Conservation (phyloP, 1,140 invertebrate genomes). For the Dolichoris vasculosae region DNA sequence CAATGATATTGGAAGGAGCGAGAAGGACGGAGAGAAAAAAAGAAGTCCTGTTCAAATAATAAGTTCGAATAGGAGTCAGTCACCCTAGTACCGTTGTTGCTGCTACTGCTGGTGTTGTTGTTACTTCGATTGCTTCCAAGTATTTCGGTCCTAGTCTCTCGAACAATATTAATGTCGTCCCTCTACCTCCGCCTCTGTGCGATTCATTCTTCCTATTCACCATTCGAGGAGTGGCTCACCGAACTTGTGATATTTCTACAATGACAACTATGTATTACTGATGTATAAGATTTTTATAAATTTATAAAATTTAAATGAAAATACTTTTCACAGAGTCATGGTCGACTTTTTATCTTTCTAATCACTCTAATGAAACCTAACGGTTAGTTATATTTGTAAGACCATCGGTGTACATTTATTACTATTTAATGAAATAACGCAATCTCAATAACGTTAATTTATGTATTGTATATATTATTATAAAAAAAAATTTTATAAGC, state of each 20-base stretch:
- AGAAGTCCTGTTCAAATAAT: constrained; percentile 67
- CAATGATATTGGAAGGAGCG: background rate
- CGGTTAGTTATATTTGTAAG: too few relatives aligned
- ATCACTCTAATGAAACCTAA: too few relatives aligned
- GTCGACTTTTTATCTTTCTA: too few relatives aligned
- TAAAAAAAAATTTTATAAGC: too few relatives aligned
- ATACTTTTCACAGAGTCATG: too few relatives aligned
- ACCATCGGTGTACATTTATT: too few relatives aligned
- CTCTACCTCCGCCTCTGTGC: too few relatives aligned
- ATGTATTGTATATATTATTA: too few relatives aligned
- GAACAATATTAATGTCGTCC: constrained; percentile 8
- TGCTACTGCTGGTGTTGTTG: background rate
- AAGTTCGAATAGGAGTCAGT: constrained; percentile 62
- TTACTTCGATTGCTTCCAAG: constrained; percentile 36
- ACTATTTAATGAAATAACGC: too few relatives aligned
- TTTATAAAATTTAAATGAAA: too few relatives aligned
- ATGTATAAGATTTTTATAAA: too few relatives aligned
- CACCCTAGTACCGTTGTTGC: background rate
- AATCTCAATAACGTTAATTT: too few relatives aligned
- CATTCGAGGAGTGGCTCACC: background rate
- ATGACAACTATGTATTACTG: background rate
- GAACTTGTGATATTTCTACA: background rate
- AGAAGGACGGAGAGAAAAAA: constrained; percentile 30
- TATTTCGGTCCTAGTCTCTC: constrained; percentile 12
- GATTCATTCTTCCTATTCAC: background rate